Evolutionary conservation across 2,888 invertebrate genomes (phyloP).

Genomic region (Apantesis nais): DNA sequence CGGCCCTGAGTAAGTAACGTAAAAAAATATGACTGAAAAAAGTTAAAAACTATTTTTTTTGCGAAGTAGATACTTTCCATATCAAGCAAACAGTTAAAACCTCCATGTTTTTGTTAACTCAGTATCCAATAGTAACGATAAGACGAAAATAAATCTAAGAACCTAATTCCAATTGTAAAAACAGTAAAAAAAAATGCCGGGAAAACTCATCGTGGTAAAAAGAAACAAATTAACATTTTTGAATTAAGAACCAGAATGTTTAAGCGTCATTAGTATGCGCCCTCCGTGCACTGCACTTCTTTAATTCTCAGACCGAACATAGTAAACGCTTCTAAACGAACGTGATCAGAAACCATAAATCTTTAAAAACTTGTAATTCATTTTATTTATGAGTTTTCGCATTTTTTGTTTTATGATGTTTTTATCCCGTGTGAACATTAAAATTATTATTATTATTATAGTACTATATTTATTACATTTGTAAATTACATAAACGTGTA

Average conservation of each 20-base stretch:
- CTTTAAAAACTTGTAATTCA: constrained; percentile 8
- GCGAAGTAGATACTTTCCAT: too few species aligned
- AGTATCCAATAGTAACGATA: too few species aligned
- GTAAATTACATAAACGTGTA: not conserved
- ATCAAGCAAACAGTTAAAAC: too few species aligned
- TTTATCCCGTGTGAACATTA: not conserved
- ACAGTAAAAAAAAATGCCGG: not conserved
- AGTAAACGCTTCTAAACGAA: constrained; percentile 49
- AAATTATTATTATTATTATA: too few species aligned
- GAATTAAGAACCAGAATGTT: constrained; percentile 8
- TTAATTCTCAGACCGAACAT: constrained; percentile 51
- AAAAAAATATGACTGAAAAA: too few species aligned
- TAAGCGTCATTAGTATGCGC: constrained; percentile 52
- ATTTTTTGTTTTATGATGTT: not conserved
- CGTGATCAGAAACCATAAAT: constrained; percentile 46
- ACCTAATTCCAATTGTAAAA: not conserved
- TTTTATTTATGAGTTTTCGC: not conserved
- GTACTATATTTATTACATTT: too few species aligned
- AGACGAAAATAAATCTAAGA: too few species aligned
- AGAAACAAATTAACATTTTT: not conserved
- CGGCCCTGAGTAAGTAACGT: not conserved
- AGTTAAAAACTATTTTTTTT: too few species aligned
- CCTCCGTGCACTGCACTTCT: constrained; percentile 54
- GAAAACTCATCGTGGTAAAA: not conserved
- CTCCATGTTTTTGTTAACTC: too few species aligned